These are phyloP conservation scores for Furcula furcula DNA, from an alignment of 2,888 invertebrate genomes.

Conservation along the genomic window DNA sequence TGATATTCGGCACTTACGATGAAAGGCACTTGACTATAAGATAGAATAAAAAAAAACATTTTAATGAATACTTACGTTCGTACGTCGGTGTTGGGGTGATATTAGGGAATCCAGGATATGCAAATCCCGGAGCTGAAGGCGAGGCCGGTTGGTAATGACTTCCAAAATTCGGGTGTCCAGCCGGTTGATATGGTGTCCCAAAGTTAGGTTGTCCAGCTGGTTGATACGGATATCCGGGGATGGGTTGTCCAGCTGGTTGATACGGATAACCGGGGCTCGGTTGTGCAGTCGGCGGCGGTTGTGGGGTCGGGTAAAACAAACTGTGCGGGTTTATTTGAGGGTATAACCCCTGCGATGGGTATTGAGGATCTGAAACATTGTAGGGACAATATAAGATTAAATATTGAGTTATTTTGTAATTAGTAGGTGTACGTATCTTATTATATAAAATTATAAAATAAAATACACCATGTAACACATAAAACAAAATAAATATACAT, in stretches of 20 bases:
- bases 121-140: constrained; percentile 26
- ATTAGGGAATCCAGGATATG: constrained; percentile 25
- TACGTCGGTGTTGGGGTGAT: constrained; percentile 32
- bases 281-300: constrained; percentile 39
- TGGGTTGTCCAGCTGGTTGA: constrained; percentile 39
- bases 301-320: constrained; percentile 42
- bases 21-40: no score
- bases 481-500: no score
- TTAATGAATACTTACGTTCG: constrained; percentile 26
- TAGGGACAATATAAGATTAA: no score
- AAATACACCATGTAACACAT: no score
- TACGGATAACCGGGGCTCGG: constrained; percentile 34
- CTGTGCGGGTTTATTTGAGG: constrained; percentile 51
- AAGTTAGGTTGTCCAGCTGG: no score
- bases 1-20: no score
- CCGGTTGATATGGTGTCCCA: no score
- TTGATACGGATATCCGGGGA: constrained; percentile 32
- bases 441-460: no score
- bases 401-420: no score
- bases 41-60: background rate
- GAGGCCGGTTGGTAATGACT: no score
- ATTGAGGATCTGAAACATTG: constrained; percentile 51
- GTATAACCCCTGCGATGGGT: constrained; percentile 61
- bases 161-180: no score
- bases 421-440: constrained; percentile 30